These are phyloP conservation scores for Nemurella pictetii DNA, from an alignment of 2,888 invertebrate genomes.

Conservation along the genomic window DNA sequence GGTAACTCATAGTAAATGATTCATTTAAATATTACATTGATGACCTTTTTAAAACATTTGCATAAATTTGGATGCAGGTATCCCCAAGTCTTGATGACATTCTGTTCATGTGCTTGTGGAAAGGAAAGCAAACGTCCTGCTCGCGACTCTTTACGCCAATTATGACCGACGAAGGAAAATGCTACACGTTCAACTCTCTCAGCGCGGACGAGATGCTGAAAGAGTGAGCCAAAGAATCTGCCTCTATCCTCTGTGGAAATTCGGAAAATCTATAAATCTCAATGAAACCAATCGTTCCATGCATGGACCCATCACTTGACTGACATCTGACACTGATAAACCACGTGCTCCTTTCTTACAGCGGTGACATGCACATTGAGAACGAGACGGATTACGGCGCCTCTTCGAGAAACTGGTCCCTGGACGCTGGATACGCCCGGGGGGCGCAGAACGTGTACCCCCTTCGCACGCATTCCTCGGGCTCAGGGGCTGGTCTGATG, in stretches of 20 bases:
- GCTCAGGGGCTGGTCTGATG: constrained; percentile 29
- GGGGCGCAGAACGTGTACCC: constrained; percentile 43
- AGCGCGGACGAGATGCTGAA: constrained; percentile 58
- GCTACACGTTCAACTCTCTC: constrained; percentile 70
- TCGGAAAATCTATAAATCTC: too few species aligned
- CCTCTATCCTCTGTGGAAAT: not conserved
- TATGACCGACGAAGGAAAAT: constrained; percentile 71
- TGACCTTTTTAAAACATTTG: not conserved
- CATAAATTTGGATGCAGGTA: not conserved
- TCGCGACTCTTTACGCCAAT: constrained; percentile 63
- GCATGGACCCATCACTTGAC: too few species aligned
- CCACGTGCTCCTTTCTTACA: too few species aligned
- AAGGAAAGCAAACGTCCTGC: constrained; percentile 57
- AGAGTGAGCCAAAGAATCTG: not conserved
- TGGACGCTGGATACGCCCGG: constrained; percentile 64
- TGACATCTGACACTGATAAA: too few species aligned
- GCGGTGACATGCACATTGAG: not conserved
- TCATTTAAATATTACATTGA: too few species aligned
- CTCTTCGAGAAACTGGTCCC: constrained; percentile 60
- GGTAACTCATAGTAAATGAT: too few species aligned
- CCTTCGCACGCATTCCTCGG: not conserved
- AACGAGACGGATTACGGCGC: constrained; percentile 44
- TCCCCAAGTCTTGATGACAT: constrained; percentile 52
- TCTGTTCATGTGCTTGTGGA: constrained; percentile 63
- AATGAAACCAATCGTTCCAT: too few species aligned